Evolutionary conservation across 2,113 vertebrate genomes (phyloP).

Genomic region (Microtus oregoni): DNA sequence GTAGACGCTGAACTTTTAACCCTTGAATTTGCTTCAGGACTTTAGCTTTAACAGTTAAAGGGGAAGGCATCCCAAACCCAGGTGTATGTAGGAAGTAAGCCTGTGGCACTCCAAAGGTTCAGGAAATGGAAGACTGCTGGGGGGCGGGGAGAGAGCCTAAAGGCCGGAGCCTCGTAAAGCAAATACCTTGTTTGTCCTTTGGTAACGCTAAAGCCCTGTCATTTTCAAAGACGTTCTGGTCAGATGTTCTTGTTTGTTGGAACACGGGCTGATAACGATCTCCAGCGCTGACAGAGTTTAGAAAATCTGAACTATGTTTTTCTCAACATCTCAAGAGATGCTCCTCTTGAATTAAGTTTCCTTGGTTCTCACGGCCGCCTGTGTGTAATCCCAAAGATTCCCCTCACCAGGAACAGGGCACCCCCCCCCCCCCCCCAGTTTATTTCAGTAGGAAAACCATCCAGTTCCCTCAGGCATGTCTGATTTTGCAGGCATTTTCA

Average conservation of each 20-base stretch:
- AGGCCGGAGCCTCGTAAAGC: neutral
- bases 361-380: conserved; percentile 21
- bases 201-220: neutral
- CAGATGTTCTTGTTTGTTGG: neutral
- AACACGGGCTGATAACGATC: neutral
- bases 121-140: conserved; percentile 65
- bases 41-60: neutral
- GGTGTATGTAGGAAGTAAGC: conserved; percentile 57
- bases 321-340: conserved; percentile 41
- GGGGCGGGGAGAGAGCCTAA: neutral
- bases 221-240: conserved; percentile 38
- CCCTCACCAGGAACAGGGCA: conserved; percentile 49
- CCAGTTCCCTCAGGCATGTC: conserved; percentile 31
- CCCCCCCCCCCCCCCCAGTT: conserved; percentile 18
- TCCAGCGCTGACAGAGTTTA: neutral
- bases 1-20: conserved; percentile 27
- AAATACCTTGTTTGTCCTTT: neutral
- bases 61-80: conserved; percentile 20
- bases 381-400: conserved; percentile 46
- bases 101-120: conserved; percentile 62
- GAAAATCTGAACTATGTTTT: conserved; percentile 41
- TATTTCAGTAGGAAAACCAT: conserved; percentile 53
- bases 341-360: conserved; percentile 64
- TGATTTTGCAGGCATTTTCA: conserved; percentile 68
- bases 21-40: neutral